Base-by-base conservation (phyloP, 2,113 vertebrate species). In the Fregata magnificens region DNA sequence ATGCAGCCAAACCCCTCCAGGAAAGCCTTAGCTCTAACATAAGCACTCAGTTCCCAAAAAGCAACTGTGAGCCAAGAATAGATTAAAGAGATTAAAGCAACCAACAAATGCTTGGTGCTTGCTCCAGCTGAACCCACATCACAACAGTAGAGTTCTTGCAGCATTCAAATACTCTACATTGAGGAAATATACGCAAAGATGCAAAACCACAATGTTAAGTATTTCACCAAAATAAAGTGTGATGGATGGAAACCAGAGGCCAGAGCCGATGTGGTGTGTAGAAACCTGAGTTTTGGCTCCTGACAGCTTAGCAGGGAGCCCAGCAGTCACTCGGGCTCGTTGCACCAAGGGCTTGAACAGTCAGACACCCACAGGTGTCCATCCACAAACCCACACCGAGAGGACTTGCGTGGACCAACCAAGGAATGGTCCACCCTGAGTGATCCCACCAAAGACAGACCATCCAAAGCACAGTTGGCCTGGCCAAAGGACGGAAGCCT, bases 331-430 rank as follows among this genome's bases (percentile, higher is more conserved):
- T 13, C 6, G 29, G 53, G 34, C 11, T 82, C 4, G 0, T 12
- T 31, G 47, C 31, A n/a, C 29, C 62, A 28, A 20, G 1, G 7
- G 6, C 13, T 17, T 3, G 34, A 70, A 13, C 24, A 28, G 40
- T 16, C 36, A 56, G 32, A 42, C 25, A 18, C 50, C 11, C 24
- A 50, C 11, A 19, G 32, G 20, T 20, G 2, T 11, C 5, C 15
- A 16, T 1, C 16, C 65, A 16, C 25, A 73, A 47, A 2, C 3
- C 26, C 24, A 3, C 34, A 19, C 14, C 0, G 0, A 24, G 12
- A 26, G 9, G 20, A 28, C 36, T 45, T 56, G 20, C 3, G 7
- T n/a, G 55, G 45, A 44, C 3, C 26, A 34, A 22, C 22, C 58
- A 36, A 28, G 67, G 11, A 56, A 44, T 2, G 13, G 10, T 2